A percentile compares a stretch with the other conserved stretches of the same genome.
Evolutionary conservation across 2,113 vertebrate species (phyloP).

Genomic region (Apaloderma vittatum): DNA sequence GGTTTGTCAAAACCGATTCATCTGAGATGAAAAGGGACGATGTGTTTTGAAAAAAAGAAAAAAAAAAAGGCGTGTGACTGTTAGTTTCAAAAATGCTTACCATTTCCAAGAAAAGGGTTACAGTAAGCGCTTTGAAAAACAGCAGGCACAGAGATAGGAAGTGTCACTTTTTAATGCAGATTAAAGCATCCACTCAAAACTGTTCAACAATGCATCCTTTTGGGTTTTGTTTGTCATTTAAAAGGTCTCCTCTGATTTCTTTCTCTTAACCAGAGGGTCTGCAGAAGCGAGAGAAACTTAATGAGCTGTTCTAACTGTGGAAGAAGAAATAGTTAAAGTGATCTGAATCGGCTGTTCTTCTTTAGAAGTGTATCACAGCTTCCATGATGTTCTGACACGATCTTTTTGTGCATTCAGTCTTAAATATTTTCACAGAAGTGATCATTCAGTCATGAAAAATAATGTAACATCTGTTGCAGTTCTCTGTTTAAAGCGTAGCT

Average conservation of each 20-base stretch:
- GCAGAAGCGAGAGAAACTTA: conserved; percentile 55
- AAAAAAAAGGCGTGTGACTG: not conserved
- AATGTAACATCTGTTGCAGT: conserved; percentile 71
- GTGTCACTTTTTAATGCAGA: conserved; percentile 9
- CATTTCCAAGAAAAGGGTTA: conserved; percentile 23
- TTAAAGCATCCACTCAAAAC: conserved; percentile 57
- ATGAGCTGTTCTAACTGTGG: conserved; percentile 64
- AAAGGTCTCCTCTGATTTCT: conserved; percentile 48
- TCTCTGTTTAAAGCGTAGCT: conserved; percentile 74
- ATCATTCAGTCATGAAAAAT: conserved; percentile 76
- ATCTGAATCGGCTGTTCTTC: conserved; percentile 67
- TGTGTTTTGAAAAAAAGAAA: conserved; percentile 30
- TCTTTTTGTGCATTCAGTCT: conserved; percentile 75
- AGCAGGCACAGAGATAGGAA: conserved; percentile 64
- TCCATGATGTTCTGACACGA: conserved; percentile 67
- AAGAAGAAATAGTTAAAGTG: conserved; percentile 66
- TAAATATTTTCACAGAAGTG: conserved; percentile 72
- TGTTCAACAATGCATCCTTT: conserved; percentile 33
- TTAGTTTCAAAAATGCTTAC: conserved; percentile 60
- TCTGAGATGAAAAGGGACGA: conserved; percentile 60
- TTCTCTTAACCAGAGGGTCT: conserved; percentile 57
- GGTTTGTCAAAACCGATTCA: conserved; percentile 38
- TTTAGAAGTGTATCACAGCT: conserved; percentile 67
- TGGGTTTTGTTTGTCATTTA: conserved; percentile 27
- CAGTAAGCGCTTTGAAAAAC: conserved; percentile 64